A percentile compares a stretch with the other conserved stretches of the same genome.
These are phyloP conservation scores for Tokudaia tokunoshimensis DNA, from an alignment of 2,797 vertebrate genomes.

Conservation along the genomic window DNA sequence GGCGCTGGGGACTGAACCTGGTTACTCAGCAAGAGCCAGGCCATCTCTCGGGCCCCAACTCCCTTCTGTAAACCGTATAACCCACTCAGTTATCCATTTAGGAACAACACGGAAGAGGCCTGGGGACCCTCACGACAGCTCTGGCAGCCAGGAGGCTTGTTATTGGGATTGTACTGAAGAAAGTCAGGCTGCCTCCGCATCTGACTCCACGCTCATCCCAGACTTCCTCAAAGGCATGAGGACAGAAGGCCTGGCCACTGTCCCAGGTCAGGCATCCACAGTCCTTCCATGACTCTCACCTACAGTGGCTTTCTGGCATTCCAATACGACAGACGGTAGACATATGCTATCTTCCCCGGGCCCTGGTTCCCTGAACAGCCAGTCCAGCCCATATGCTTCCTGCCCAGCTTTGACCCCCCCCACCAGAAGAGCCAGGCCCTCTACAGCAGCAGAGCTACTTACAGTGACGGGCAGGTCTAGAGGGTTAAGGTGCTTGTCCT, in stretches of 20 bases:
- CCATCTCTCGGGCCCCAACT: neutral
- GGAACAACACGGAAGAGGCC: neutral
- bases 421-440: conserved; percentile 68
- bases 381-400: neutral
- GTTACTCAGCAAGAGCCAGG: neutral
- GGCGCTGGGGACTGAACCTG: neutral
- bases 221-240: neutral
- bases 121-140: neutral
- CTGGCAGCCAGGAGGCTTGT: neutral
- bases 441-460: conserved; percentile 89
- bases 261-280: neutral
- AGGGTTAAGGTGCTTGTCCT: conserved; percentile 96
- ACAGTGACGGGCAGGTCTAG: conserved; percentile 97
- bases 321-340: neutral
- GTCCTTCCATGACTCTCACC: neutral
- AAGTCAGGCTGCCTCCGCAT: conserved; percentile 35
- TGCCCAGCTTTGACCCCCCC: conserved; percentile 69
- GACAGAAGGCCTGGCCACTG: neutral
- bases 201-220: neutral
- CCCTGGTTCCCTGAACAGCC: neutral
- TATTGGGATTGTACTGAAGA: neutral
- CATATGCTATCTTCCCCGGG: neutral
- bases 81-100: neutral
- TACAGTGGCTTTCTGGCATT: neutral
- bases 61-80: neutral